Conservation (phyloP, 2,888 invertebrate species). For the Hydraecia micacea region DNA sequence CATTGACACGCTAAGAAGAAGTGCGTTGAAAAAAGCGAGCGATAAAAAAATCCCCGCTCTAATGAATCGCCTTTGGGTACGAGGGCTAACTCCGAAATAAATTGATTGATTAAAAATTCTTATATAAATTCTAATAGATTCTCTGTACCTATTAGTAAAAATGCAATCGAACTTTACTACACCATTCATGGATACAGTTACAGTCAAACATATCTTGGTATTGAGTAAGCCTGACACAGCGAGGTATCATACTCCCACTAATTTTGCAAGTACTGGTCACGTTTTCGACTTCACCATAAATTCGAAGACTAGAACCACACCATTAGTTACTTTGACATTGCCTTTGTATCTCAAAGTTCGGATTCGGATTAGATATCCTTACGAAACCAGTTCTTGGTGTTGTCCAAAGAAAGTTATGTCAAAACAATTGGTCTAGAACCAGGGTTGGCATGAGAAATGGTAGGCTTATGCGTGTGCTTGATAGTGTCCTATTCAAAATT, state of each 20-base stretch:
- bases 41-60: too few species aligned
- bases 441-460: slow-evolving; percentile 19
- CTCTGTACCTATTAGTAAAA: background rate
- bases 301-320: slow-evolving; percentile 21
- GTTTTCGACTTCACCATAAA: slow-evolving; percentile 32
- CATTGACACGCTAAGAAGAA: background rate
- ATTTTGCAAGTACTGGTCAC: slow-evolving; percentile 29
- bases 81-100: background rate
- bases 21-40: too few species aligned
- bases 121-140: background rate
- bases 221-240: background rate
- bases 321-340: slow-evolving; percentile 53
- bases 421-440: slow-evolving; percentile 27
- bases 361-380: slow-evolving; percentile 32
- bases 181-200: background rate
- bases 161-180: background rate
- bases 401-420: slow-evolving; percentile 54
- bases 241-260: background rate
- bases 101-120: background rate
- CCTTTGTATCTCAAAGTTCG: slow-evolving; percentile 33
- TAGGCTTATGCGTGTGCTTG: slow-evolving; percentile 8
- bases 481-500: slow-evolving; percentile 5
- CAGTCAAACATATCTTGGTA: background rate
- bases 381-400: slow-evolving; percentile 45
- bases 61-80: too few species aligned